Evolutionary conservation across 2,888 invertebrate genomes (phyloP).

Genomic region (Drosophila gaucha): DNA sequence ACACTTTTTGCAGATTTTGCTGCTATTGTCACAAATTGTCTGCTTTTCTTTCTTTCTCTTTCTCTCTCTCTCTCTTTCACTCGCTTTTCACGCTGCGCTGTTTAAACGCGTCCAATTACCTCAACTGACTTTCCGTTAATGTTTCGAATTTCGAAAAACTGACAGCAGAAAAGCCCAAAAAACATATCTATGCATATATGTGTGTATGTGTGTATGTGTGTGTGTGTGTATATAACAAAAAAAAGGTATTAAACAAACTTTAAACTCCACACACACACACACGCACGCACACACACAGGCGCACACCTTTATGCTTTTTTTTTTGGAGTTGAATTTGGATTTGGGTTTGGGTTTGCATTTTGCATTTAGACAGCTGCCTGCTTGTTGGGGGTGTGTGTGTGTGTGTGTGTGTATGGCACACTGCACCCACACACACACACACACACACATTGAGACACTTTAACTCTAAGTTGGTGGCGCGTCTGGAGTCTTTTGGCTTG

Average conservation of each 20-base stretch:
- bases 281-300: constrained; percentile 2
- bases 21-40: neutral
- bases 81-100: constrained; percentile 25
- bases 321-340: constrained; percentile 20
- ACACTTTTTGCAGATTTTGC: neutral
- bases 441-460: constrained; percentile 25
- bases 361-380: constrained; percentile 18
- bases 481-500: constrained; percentile 26
- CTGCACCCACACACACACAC: constrained; percentile 19
- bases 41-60: neutral
- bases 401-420: constrained; percentile 40
- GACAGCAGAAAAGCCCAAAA: constrained; percentile 58
- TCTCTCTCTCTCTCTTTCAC: neutral
- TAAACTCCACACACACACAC: constrained; percentile 23
- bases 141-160: constrained; percentile 72
- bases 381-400: constrained; percentile 11
- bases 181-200: constrained; percentile 20
- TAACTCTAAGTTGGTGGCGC: constrained; percentile 7
- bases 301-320: neutral
- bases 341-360: constrained; percentile 24
- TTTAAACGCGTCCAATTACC: constrained; percentile 77
- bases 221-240: constrained; percentile 16
- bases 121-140: constrained; percentile 74
- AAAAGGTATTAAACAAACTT: constrained; percentile 7
- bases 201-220: constrained; percentile 17